phyloP scores from a whole-genome alignment of 1,140 invertebrate species.

The Oedothorax gibbosus region DNA sequence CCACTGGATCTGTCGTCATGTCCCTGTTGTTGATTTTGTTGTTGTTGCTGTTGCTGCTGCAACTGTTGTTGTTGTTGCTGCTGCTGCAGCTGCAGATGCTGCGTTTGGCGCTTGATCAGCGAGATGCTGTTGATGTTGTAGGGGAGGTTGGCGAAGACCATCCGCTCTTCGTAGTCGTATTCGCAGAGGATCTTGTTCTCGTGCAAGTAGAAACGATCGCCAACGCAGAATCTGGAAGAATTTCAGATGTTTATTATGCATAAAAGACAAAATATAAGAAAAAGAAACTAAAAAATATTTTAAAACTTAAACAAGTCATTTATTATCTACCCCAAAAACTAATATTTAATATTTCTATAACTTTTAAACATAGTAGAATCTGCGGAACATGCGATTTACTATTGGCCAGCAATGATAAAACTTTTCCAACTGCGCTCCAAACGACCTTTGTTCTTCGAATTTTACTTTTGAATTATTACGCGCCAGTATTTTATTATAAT shows the following conservation, averaged over 20 bases:
- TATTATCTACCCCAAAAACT: too few species aligned
- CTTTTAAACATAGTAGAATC: too few species aligned
- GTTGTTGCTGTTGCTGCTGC: conserved; percentile 32
- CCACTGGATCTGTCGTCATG: conserved; percentile 70
- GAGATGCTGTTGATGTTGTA: conserved; percentile 80
- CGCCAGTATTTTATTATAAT: too few species aligned
- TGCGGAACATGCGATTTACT: too few species aligned
- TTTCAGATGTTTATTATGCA: background rate
- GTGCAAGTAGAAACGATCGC: conserved; percentile 90
- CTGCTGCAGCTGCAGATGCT: conserved; percentile 70
- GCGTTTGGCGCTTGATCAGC: conserved; percentile 62
- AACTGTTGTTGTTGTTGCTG: conserved; percentile 22
- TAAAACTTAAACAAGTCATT: too few species aligned
- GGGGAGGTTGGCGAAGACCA: conserved; percentile 86
- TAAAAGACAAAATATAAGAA: background rate
- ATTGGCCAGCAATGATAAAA: too few species aligned
- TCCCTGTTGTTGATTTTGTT: conserved; percentile 20
- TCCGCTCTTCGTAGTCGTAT: conserved; percentile 91
- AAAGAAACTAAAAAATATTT: background rate
- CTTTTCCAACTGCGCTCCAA: too few species aligned
- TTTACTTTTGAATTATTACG: too few species aligned
- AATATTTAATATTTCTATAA: too few species aligned
- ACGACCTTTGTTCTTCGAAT: too few species aligned
- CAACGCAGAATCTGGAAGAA: conserved; percentile 89
- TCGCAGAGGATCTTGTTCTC: conserved; percentile 95